Conservation (phyloP, 2,888 invertebrate genomes). For the Gibbula magus region DNA sequence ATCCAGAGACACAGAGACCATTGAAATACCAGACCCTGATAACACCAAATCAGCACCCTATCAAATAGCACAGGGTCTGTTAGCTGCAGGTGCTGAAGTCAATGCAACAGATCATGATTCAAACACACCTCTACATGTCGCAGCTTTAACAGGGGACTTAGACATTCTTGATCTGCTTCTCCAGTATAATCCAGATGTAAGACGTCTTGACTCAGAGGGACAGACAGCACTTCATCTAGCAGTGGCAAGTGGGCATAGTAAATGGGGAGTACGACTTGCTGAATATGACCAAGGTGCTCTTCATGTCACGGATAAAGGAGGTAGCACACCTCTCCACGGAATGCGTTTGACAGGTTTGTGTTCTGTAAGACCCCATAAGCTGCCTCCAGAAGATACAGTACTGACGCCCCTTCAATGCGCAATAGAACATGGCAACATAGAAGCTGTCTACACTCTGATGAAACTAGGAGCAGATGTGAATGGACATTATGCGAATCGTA, state of each 20-base stretch:
- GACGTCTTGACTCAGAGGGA: background rate
- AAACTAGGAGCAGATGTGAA: background rate
- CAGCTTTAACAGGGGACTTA: background rate
- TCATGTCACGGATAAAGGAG: background rate
- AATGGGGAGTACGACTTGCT: background rate
- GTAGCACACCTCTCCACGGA: background rate
- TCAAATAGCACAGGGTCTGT: too few species aligned
- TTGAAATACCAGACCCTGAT: too few species aligned
- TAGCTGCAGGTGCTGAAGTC: background rate
- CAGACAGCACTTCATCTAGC: background rate
- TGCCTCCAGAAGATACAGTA: too few species aligned
- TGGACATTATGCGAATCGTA: too few species aligned
- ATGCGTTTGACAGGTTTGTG: too few species aligned
- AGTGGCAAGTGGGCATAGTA: background rate
- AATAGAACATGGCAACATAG: too few species aligned
- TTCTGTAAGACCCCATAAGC: too few species aligned
- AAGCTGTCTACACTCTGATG: background rate
- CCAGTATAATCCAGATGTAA: background rate
- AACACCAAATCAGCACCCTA: too few species aligned
- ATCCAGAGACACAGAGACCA: too few species aligned
- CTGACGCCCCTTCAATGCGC: too few species aligned
- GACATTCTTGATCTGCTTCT: background rate
- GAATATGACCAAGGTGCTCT: background rate
- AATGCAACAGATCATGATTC: background rate
- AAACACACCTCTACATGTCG: background rate